Evolutionary conservation across 2,113 vertebrate genomes (phyloP), one percentile per base, ranked within the genome.

Genomic region (Thalassoma bifasciatum): DNA sequence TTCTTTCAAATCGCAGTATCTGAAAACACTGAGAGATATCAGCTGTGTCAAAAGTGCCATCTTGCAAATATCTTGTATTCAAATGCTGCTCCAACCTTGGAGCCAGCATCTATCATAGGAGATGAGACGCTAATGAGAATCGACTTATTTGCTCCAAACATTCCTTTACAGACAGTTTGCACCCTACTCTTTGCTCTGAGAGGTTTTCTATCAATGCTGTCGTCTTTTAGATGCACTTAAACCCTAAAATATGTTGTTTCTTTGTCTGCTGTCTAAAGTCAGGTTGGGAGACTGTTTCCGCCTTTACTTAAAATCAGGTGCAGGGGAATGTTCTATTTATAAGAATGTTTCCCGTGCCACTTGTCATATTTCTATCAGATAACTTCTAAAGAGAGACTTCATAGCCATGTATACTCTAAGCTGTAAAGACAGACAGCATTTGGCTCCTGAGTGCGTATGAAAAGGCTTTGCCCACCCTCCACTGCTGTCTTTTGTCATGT

Each of bases 251-350:
- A 60, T 79, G 22, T 62, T 81, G 38, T 78, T 75, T 73, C 56
- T 86, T 68, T 24, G 23, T 62, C 80, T 71, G 63, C 69, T 72
- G 49, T 75, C 54, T 86, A 75, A 53, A 37, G 1, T 62, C 46
- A 70, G 66, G 51, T 82, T 83, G 61, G 42, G 62, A 51, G 63
- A 72, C n/a, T n/a, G n/a, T n/a, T 50, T 62, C 37, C 2, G 0
- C 24, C 23, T 23, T 30, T 16, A 26, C 79, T 82, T 60, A 81
- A 83, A 78, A 77, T 77, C 77, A 69, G 66, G 47, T 74, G 66
- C 44, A 75, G 79, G 75, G 63, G 26, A 76, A 81, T 74, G 24
- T 77, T 47, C 74, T 81, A 69, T 85, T 82, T 82, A 73, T 84
- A 84, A 86, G 61, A 81, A 75, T 72, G 86, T 50, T 69, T 64